Conservation (phyloP, 2,888 invertebrate genomes). For the Prostheceraeus crozeri region DNA sequence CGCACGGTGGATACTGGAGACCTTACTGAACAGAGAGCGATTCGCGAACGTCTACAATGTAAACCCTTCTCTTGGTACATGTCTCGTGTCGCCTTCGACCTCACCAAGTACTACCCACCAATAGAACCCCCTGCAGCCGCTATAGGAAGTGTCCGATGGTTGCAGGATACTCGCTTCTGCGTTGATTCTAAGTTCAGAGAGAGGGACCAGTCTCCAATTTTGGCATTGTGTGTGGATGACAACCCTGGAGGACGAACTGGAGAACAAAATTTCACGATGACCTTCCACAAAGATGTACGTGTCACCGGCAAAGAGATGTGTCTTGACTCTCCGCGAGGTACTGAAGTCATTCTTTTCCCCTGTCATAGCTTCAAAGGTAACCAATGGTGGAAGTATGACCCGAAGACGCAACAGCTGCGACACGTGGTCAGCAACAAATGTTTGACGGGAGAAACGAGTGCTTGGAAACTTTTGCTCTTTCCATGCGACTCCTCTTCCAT, state of each 20-base stretch:
- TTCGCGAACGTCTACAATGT: slow-evolving; percentile 71
- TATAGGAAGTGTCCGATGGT: slow-evolving; percentile 65
- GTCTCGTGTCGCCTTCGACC: slow-evolving; percentile 49
- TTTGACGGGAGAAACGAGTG: no score
- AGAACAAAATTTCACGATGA: slow-evolving; percentile 48
- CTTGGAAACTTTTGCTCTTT: no score
- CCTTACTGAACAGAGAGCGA: slow-evolving; percentile 67
- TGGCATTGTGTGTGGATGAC: slow-evolving; percentile 60
- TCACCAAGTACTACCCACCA: slow-evolving; percentile 53
- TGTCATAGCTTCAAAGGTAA: slow-evolving; percentile 87
- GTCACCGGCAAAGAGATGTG: slow-evolving; percentile 67
- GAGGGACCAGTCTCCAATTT: slow-evolving; percentile 39
- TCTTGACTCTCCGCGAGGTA: slow-evolving; percentile 66
- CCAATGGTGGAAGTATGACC: slow-evolving; percentile 68
- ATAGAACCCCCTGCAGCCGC: slow-evolving; percentile 77
- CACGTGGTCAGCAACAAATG: no score
- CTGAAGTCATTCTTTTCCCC: slow-evolving; percentile 66
- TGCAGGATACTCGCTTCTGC: slow-evolving; percentile 61
- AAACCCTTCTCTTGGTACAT: slow-evolving; percentile 92
- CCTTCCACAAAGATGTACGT: slow-evolving; percentile 74
- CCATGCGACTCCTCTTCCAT: no score
- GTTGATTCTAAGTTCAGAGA: slow-evolving; percentile 63
- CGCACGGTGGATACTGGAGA: no score
- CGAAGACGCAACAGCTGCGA: slow-evolving; percentile 15
- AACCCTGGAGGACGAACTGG: slow-evolving; percentile 47